Evolutionary conservation across 2,888 invertebrate genomes (phyloP).

Genomic region (Lissocephala sabroskyi): DNA sequence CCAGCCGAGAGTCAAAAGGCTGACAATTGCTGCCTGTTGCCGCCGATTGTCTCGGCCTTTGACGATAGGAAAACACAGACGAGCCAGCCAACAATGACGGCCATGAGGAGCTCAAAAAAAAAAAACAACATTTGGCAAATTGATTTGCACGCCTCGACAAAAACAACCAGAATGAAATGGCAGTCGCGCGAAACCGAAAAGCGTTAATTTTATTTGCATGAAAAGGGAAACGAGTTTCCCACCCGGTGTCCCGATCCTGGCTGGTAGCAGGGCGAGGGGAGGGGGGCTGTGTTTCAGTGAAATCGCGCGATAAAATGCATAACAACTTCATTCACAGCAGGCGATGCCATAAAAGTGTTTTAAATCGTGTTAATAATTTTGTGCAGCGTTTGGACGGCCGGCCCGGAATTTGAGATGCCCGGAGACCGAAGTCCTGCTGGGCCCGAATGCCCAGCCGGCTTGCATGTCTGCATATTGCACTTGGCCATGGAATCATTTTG

Average conservation of each 20-base stretch:
- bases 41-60: too few relatives aligned
- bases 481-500: constrained; percentile 10
- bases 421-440: constrained; percentile 46
- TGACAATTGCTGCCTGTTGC: too few relatives aligned
- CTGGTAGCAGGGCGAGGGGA: too few relatives aligned
- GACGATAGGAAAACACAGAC: too few relatives aligned
- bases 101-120: constrained; percentile 8
- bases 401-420: constrained; percentile 48
- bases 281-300: constrained; percentile 52
- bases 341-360: constrained; percentile 71
- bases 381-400: constrained; percentile 40
- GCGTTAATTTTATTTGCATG: constrained; percentile 59
- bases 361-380: constrained; percentile 72
- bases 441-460: constrained; percentile 27
- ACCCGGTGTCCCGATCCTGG: too few relatives aligned
- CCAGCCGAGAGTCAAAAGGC: constrained; percentile 17
- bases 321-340: constrained; percentile 72
- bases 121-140: constrained; percentile 31
- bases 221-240: too few relatives aligned
- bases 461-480: constrained; percentile 37
- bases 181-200: too few relatives aligned
- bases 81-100: too few relatives aligned
- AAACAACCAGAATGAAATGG: constrained; percentile 41
- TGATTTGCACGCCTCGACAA: constrained; percentile 46
- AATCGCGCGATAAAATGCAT: constrained; percentile 63